Evolutionary conservation across 2,797 vertebrate species (phyloP).

Genomic region (Danio albolineatus): DNA sequence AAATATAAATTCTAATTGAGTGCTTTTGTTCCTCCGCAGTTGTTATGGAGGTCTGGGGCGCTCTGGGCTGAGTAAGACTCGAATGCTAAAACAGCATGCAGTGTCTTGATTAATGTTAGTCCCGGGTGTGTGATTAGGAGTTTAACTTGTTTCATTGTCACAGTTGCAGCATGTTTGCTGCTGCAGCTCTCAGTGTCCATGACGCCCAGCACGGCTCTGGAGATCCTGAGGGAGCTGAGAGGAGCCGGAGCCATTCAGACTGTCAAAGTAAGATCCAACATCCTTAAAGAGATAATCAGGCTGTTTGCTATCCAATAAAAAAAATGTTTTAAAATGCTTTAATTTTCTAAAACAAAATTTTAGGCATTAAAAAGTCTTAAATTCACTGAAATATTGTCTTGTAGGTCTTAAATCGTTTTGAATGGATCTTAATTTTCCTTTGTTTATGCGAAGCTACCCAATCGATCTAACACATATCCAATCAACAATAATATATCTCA

Average conservation of each 20-base stretch:
- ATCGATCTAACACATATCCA: too few species aligned
- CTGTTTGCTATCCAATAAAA: too few species aligned
- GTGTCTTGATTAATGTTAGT: slow-evolving; percentile 5
- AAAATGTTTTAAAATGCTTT: too few species aligned
- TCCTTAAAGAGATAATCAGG: not conserved
- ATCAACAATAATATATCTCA: too few species aligned
- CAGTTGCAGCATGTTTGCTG: slow-evolving; percentile 90
- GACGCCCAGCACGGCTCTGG: slow-evolving; percentile 84
- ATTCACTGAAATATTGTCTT: too few species aligned
- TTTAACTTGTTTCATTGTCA: slow-evolving; percentile 11
- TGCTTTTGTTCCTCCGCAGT: slow-evolving; percentile 70
- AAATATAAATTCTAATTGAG: not conserved
- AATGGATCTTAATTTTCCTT: too few species aligned
- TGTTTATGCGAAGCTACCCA: too few species aligned
- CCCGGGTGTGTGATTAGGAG: not conserved
- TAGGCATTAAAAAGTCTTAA: too few species aligned
- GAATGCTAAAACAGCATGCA: not conserved
- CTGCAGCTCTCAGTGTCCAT: slow-evolving; percentile 82
- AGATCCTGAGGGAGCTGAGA: slow-evolving; percentile 82
- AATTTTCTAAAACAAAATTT: too few species aligned
- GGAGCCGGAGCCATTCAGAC: slow-evolving; percentile 90
- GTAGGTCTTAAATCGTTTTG: too few species aligned
- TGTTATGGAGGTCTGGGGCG: slow-evolving; percentile 90
- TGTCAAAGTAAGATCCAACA: slow-evolving; percentile 83
- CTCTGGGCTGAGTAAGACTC: slow-evolving; percentile 84